phyloP scores from a whole-genome alignment of 1,140 invertebrate species.

The Drosophila malerkotliana region DNA sequence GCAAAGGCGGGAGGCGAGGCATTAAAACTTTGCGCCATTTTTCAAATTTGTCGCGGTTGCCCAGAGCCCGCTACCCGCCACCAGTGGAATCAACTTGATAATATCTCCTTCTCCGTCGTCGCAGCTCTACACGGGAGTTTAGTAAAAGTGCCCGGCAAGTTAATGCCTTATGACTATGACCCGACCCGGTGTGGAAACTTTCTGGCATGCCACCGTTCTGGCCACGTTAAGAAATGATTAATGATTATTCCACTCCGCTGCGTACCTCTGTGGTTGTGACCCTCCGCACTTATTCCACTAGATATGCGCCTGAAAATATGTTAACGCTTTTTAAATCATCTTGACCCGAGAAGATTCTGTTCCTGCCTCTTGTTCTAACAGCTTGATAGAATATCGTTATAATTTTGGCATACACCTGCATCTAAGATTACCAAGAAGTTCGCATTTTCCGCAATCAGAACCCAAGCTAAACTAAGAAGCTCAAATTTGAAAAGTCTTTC shows the following conservation, averaged over 20 bases:
- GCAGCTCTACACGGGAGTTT: slow-evolving; percentile 14
- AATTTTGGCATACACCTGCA: neutral
- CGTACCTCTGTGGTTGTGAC: slow-evolving; percentile 52
- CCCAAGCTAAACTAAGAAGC: slow-evolving; percentile 8
- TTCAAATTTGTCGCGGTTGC: slow-evolving; percentile 79
- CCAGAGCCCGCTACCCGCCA: slow-evolving; percentile 28
- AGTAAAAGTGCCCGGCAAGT: slow-evolving; percentile 62
- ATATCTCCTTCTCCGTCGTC: slow-evolving; percentile 43
- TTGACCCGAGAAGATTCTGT: slow-evolving; percentile 11
- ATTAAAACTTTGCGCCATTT: slow-evolving; percentile 79
- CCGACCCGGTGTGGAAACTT: slow-evolving; percentile 55
- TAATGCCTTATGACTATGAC: slow-evolving; percentile 61
- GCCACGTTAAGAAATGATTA: slow-evolving; percentile 76
- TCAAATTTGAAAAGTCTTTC: slow-evolving; percentile 15
- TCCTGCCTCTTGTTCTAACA: neutral
- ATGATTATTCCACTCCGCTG: slow-evolving; percentile 71
- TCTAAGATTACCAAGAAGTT: slow-evolving; percentile 4
- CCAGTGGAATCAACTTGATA: slow-evolving; percentile 70
- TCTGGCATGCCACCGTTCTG: slow-evolving; percentile 36
- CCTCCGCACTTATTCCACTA: slow-evolving; percentile 9
- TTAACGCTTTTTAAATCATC: slow-evolving; percentile 80
- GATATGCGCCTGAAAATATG: slow-evolving; percentile 65
- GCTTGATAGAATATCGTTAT: neutral
- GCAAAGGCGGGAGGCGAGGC: slow-evolving; percentile 27
- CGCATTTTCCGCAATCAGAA: slow-evolving; percentile 35